phyloP scores from a whole-genome alignment of 2,888 invertebrate species.

The Rotaria macrura region DNA sequence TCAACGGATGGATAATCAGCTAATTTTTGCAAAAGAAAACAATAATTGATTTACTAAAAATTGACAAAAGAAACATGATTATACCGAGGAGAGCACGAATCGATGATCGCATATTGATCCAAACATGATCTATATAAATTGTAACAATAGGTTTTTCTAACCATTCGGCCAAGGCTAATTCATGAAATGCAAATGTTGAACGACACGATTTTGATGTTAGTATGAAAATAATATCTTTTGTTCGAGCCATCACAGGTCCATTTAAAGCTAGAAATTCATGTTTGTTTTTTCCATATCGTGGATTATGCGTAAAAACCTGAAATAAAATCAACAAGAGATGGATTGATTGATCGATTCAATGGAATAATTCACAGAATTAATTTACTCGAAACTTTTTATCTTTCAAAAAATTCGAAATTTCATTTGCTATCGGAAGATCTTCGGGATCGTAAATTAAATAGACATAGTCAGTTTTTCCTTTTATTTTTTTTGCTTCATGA shows the following conservation, averaged over 20 bases:
- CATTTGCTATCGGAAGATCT: neutral
- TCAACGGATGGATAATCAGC: neutral
- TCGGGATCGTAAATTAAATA: neutral
- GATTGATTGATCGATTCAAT: no score
- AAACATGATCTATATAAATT: neutral
- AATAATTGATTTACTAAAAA: neutral
- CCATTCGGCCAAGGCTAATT: constrained; percentile 2
- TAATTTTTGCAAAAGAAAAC: neutral
- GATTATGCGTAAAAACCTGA: neutral
- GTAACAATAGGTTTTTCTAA: constrained; percentile 4
- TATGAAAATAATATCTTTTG: neutral
- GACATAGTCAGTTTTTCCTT: neutral
- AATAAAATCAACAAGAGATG: neutral
- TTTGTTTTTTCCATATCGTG: neutral
- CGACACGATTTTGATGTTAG: neutral
- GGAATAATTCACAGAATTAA: neutral
- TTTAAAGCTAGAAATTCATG: constrained; percentile 15
- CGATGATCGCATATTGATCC: neutral
- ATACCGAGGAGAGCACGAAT: neutral
- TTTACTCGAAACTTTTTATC: neutral
- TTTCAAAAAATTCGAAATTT: neutral
- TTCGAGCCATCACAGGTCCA: neutral
- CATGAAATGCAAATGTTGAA: constrained; percentile 9
- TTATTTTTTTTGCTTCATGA: neutral
- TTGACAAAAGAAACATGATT: neutral